Evolutionary conservation across 2,113 vertebrate genomes (phyloP).

Genomic region (Oxyruncus cristatus): DNA sequence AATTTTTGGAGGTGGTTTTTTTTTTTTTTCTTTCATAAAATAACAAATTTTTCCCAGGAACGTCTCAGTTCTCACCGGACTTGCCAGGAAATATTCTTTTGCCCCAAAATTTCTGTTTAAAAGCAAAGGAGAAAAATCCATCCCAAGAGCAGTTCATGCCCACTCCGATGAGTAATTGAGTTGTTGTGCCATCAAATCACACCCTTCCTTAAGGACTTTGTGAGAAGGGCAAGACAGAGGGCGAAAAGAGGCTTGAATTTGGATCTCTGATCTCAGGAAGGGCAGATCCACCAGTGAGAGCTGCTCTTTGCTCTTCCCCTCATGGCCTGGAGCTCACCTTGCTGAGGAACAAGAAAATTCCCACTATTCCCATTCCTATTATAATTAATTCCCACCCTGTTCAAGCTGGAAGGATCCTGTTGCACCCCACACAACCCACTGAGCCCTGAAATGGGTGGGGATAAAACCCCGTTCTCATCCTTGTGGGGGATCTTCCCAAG

Average conservation of each 20-base stretch:
- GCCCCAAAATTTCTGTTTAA: background rate
- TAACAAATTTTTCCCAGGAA: background rate
- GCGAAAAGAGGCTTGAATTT: background rate
- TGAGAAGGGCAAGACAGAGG: background rate
- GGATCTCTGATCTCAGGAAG: background rate
- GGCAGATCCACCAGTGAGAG: background rate
- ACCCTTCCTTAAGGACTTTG: background rate
- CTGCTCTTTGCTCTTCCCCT: background rate
- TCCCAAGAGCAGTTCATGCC: background rate
- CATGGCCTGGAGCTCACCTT: background rate
- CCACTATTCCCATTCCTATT: background rate
- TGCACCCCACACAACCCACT: background rate
- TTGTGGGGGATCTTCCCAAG: background rate
- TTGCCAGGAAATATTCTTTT: background rate
- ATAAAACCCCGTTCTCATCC: background rate
- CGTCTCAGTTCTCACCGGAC: background rate
- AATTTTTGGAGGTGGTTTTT: background rate
- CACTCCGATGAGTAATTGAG: fast-evolving
- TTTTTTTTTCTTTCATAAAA: background rate
- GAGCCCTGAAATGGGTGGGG: background rate
- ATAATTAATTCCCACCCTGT: background rate
- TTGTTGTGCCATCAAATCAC: background rate
- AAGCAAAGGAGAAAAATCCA: background rate
- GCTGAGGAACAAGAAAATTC: background rate
- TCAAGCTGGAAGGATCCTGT: background rate